phyloP scores from a whole-genome alignment of 2,888 invertebrate species.

The Lobophora halterata region DNA sequence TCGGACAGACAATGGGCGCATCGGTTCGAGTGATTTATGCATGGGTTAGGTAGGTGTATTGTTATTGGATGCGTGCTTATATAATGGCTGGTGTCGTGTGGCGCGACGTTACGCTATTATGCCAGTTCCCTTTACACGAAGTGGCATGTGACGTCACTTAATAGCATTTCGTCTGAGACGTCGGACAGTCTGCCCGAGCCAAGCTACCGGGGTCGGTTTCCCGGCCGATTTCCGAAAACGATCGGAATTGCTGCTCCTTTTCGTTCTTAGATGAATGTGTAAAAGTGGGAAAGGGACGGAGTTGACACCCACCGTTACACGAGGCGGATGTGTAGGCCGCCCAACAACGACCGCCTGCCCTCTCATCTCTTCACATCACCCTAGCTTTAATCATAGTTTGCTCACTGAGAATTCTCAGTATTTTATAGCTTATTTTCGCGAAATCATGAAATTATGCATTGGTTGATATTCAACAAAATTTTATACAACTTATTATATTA shows the following conservation, averaged over 20 bases:
- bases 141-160: constrained; percentile 65
- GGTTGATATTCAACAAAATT: too few relatives aligned
- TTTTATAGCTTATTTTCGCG: constrained; percentile 15
- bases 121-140: constrained; percentile 56
- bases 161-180: constrained; percentile 61
- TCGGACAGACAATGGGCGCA: constrained; percentile 32
- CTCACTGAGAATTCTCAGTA: constrained; percentile 12
- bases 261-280: constrained; percentile 5
- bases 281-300: constrained; percentile 22
- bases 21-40: constrained; percentile 37
- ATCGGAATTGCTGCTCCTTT: constrained; percentile 15
- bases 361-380: too few relatives aligned
- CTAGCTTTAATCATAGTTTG: constrained; percentile 35
- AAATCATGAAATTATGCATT: constrained; percentile 14
- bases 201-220: constrained; percentile 31
- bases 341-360: constrained; percentile 39
- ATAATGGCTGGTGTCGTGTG: constrained; percentile 39
- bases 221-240: constrained; percentile 23
- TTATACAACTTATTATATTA: too few relatives aligned
- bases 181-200: constrained; percentile 58
- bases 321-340: constrained; percentile 25
- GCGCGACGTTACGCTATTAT: constrained; percentile 39
- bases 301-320: constrained; percentile 7
- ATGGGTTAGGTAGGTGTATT: constrained; percentile 33
- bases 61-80: constrained; percentile 51